Conservation (phyloP, 2,797 vertebrate species). For the Pseudochromis fuscus region DNA sequence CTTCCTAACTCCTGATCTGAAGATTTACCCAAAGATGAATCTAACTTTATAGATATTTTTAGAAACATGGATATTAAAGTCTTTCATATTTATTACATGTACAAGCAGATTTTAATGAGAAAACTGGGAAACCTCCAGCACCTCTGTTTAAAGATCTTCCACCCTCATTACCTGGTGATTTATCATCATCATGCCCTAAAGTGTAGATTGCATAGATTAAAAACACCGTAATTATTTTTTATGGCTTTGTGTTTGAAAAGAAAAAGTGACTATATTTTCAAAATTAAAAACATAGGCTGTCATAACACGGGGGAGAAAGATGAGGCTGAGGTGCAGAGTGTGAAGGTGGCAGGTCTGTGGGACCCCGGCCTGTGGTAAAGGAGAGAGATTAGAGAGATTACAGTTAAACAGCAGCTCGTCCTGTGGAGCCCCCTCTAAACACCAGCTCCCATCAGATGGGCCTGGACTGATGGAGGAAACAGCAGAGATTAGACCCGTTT, state of each 20-base stretch:
- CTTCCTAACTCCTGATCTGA: too few relatives aligned
- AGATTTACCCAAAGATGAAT: too few relatives aligned
- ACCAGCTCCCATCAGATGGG: constrained; percentile 79
- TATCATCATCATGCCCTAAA: background rate
- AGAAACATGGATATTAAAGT: too few relatives aligned
- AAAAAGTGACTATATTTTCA: background rate
- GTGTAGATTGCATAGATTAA: background rate
- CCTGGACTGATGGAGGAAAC: constrained; percentile 79
- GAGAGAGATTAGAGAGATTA: constrained; percentile 78
- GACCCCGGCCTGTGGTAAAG: constrained; percentile 74
- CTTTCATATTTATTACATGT: background rate
- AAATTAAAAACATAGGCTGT: constrained; percentile 40
- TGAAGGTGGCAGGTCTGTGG: constrained; percentile 62
- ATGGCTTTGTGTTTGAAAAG: background rate
- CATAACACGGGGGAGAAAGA: constrained; percentile 13
- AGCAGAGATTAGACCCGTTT: constrained; percentile 81
- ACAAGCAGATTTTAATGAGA: background rate
- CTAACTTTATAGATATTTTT: too few relatives aligned
- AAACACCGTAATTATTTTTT: background rate
- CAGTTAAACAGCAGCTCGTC: constrained; percentile 76
- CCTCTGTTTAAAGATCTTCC: background rate
- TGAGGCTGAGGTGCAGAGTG: constrained; percentile 14
- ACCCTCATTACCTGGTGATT: background rate
- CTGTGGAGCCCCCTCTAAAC: constrained; percentile 75
- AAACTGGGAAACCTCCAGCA: background rate